Conservation (phyloP, 2,113 vertebrate genomes). For the Cavia aperea region DNA sequence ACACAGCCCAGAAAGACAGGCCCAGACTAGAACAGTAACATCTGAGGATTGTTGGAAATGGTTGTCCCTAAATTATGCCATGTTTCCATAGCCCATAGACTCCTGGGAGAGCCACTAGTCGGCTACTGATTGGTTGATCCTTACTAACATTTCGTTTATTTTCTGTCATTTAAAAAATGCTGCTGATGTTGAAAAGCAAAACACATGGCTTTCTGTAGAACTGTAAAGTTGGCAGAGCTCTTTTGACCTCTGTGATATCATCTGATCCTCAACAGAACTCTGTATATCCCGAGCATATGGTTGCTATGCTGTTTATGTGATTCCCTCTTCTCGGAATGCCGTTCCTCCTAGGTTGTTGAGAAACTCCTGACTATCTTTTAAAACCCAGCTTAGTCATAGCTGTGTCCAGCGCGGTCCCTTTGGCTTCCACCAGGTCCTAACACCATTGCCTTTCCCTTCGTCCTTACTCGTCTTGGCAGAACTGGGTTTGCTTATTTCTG, state of each 20-base stretch:
- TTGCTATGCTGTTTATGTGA: neutral
- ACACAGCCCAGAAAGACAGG: neutral
- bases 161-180: slow-evolving; percentile 22
- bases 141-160: neutral
- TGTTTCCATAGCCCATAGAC: neutral
- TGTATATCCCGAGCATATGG: neutral
- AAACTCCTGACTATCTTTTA: neutral
- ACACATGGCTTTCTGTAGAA: neutral
- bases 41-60: neutral
- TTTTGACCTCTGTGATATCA: neutral
- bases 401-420: neutral
- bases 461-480: neutral
- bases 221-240: neutral
- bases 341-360: neutral
- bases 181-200: neutral
- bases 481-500: neutral
- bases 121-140: neutral
- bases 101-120: neutral
- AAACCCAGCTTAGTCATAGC: neutral
- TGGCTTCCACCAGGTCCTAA: neutral
- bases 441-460: neutral
- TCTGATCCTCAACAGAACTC: neutral
- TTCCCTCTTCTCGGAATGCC: neutral
- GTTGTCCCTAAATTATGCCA: neutral
- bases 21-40: neutral